Evolutionary conservation across 2,797 vertebrate species (phyloP), one percentile per base, ranked within the genome.

Genomic region (Enteromius anoplus): DNA sequence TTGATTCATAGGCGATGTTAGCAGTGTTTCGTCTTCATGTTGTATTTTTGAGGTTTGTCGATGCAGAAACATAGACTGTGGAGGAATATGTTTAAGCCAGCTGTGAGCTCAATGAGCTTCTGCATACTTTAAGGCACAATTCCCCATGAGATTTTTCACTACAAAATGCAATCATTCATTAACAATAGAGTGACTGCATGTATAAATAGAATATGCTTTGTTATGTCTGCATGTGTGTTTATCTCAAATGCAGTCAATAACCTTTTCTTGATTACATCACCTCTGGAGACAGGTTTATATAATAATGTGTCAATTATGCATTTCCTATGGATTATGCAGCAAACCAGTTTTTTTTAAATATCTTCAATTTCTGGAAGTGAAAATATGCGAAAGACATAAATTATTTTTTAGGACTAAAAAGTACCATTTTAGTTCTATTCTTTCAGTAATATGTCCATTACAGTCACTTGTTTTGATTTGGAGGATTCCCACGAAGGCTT

Each of bases 281-380:
- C 91, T 92, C 91, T 89, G 90, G 91, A 92, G 89, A 87, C 86
- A 90, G 89, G 88, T 93, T 68, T 81, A 26, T 26, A 26, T 26
- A 88, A 90, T 89, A 91, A 85, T 89, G 90, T 89, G 86, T 92
- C 91, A 92, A 93, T 93, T 93, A 93, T 93, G 90, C 90, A 91
- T 93, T 90, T 91, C 88, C 88, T 88, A 87, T 72, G 88, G 89
- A 91, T 90, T 90, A 90, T 90, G 84, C 86, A 83, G 85, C 87
- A 85, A 88, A 89, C 89, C 87, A 88, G 14, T 0, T 29, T 21
- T 71, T 68, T 78, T 17, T 42, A 12, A 77, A 47, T 29, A 42
- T 42, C 12, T 10, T 21, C 3, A 2, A 34, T 26, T 60, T 60
- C 58, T 60, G 11, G 4, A 60, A 45, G 42, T 45, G 42, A 45